A percentile compares a stretch with the other conserved stretches of the same genome.
Evolutionary conservation across 1,140 invertebrate species (phyloP).

Genomic region (Nebria ingens): DNA sequence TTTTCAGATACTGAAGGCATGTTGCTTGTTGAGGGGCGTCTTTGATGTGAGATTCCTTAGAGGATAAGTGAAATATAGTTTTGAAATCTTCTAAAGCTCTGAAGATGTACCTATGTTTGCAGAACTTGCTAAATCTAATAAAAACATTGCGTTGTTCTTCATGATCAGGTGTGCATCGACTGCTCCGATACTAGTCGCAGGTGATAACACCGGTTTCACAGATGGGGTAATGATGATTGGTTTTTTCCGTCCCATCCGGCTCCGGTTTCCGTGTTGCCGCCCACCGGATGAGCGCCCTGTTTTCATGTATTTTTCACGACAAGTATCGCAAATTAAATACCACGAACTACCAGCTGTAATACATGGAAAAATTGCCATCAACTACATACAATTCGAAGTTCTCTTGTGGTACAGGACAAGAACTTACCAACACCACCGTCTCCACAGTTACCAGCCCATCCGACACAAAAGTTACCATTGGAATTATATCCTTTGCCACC

Average conservation of each 20-base stretch:
- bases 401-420: too few species aligned
- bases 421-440: slow-evolving; percentile 65
- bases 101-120: slow-evolving; percentile 38
- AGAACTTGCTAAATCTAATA: slow-evolving; percentile 77
- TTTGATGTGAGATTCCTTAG: slow-evolving; percentile 29
- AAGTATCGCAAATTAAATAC: slow-evolving; percentile 86
- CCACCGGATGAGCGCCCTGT: slow-evolving; percentile 36
- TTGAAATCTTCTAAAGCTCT: not conserved
- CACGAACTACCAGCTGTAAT: slow-evolving; percentile 60
- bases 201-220: slow-evolving; percentile 28
- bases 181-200: slow-evolving; percentile 26
- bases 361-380: slow-evolving; percentile 4
- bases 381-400: too few species aligned
- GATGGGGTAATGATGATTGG: slow-evolving; percentile 18
- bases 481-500: slow-evolving; percentile 82
- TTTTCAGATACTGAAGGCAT: slow-evolving; percentile 52
- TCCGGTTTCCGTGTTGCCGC: slow-evolving; percentile 24
- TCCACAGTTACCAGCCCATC: slow-evolving; percentile 82
- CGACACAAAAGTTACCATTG: slow-evolving; percentile 71
- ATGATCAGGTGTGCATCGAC: slow-evolving; percentile 68
- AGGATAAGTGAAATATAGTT: not conserved
- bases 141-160: slow-evolving; percentile 89
- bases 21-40: slow-evolving; percentile 41
- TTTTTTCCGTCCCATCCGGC: slow-evolving; percentile 28
- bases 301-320: slow-evolving; percentile 70